Percentiles rank a stretch among this genome's conserved stretches.
Evolutionary conservation across 2,888 invertebrate genomes (phyloP).

Genomic region (Trichopria drosophilae): DNA sequence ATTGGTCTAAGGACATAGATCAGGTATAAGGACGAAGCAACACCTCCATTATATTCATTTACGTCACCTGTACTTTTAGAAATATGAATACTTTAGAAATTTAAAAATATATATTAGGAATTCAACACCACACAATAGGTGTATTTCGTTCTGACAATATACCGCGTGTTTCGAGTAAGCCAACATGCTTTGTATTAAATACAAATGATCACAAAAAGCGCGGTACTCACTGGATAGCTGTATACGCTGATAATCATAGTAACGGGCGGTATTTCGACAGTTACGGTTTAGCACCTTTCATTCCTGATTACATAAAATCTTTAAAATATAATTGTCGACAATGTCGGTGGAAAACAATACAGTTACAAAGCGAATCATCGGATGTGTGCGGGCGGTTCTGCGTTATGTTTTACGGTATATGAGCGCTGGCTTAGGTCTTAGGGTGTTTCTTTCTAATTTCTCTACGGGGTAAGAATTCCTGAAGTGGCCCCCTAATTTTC

Average conservation of each 20-base stretch:
- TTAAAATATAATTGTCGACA: not conserved
- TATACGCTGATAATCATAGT: not conserved
- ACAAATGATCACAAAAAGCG: too few relatives aligned
- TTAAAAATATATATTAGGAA: not conserved
- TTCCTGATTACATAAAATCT: not conserved
- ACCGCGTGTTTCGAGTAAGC: too few relatives aligned
- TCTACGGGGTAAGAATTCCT: too few relatives aligned
- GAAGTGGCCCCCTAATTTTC: too few relatives aligned
- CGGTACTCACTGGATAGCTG: too few relatives aligned
- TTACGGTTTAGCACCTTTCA: not conserved
- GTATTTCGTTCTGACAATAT: not conserved
- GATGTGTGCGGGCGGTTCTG: not conserved
- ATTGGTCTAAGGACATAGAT: too few relatives aligned
- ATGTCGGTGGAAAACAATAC: not conserved
- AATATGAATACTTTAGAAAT: not conserved
- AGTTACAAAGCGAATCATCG: not conserved
- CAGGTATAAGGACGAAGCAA: too few relatives aligned
- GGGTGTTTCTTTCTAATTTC: too few relatives aligned
- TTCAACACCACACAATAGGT: not conserved
- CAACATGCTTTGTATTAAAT: too few relatives aligned
- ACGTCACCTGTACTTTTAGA: too few relatives aligned
- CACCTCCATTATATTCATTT: too few relatives aligned
- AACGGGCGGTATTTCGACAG: not conserved
- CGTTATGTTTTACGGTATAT: not conserved
- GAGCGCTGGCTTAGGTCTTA: too few relatives aligned